Percentiles rank a stretch among this genome's conserved stretches.
phyloP scores from a whole-genome alignment of 2,113 vertebrate genomes.

The Martes martes region DNA sequence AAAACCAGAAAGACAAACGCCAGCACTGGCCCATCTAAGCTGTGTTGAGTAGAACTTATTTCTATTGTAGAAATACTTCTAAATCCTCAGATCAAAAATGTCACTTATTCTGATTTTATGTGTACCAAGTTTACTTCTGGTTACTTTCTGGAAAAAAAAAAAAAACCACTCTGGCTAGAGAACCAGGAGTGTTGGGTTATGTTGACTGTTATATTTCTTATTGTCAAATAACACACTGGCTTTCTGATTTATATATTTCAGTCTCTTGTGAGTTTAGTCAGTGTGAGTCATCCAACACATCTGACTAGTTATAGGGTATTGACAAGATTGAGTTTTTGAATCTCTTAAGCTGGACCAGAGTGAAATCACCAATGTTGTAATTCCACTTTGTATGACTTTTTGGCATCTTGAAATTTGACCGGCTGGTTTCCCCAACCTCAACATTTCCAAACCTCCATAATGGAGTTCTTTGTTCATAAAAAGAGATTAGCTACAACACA shows the following conservation, averaged over 20 bases:
- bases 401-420: neutral
- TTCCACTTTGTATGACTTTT: neutral
- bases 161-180: slow-evolving; percentile 4
- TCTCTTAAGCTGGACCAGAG: neutral
- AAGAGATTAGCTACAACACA: neutral
- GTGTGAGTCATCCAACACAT: slow-evolving; percentile 17
- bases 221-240: neutral
- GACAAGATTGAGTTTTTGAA: slow-evolving; percentile 17
- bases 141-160: neutral
- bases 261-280: slow-evolving; percentile 35
- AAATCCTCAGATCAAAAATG: neutral
- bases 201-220: neutral
- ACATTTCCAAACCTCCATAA: neutral
- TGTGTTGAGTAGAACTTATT: neutral
- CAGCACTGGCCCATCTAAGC: neutral
- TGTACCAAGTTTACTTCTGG: neutral
- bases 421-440: neutral
- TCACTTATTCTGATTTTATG: neutral
- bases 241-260: slow-evolving; percentile 31
- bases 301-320: slow-evolving; percentile 22
- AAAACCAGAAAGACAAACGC: neutral
- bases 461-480: neutral
- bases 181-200: neutral
- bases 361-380: neutral
- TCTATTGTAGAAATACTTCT: neutral